Conservation (phyloP, 2,888 invertebrate genomes). For the Teinopalpus imperialis region DNA sequence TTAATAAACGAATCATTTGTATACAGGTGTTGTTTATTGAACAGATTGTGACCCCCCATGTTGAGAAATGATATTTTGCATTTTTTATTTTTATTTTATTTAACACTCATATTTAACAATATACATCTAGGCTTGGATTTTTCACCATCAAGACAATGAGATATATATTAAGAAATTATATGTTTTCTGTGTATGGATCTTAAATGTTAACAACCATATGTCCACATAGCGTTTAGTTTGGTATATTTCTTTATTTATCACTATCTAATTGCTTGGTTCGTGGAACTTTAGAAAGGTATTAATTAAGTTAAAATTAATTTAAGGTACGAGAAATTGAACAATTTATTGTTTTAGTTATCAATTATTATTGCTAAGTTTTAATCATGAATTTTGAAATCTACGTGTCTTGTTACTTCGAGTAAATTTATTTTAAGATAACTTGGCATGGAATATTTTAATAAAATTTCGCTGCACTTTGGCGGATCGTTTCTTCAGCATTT, state of each 20-base stretch:
- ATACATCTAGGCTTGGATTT: no score
- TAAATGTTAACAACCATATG: no score
- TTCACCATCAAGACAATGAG: no score
- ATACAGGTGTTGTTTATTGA: no score
- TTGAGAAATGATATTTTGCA: no score
- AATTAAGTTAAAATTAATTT: slow-evolving; percentile 46
- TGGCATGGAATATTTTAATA: not conserved
- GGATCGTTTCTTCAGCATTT: not conserved
- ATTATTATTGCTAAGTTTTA: not conserved
- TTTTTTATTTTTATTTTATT: no score
- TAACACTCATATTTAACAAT: no score
- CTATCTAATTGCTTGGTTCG: slow-evolving; percentile 6
- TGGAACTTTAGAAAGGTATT: slow-evolving; percentile 38
- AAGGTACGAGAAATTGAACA: slow-evolving; percentile 42
- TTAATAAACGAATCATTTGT: no score
- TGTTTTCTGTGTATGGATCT: no score
- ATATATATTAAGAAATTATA: no score
- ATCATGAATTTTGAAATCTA: slow-evolving; percentile 7
- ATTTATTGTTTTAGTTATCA: slow-evolving; percentile 45
- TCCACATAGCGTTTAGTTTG: not conserved
- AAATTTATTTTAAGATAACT: slow-evolving; percentile 1
- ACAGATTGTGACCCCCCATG: no score
- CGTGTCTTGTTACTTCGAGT: slow-evolving; percentile 5
- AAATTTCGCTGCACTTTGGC: no score
- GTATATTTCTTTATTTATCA: not conserved